Evolutionary conservation across 2,888 invertebrate species (phyloP).

Genomic region (Onchidella celtica): DNA sequence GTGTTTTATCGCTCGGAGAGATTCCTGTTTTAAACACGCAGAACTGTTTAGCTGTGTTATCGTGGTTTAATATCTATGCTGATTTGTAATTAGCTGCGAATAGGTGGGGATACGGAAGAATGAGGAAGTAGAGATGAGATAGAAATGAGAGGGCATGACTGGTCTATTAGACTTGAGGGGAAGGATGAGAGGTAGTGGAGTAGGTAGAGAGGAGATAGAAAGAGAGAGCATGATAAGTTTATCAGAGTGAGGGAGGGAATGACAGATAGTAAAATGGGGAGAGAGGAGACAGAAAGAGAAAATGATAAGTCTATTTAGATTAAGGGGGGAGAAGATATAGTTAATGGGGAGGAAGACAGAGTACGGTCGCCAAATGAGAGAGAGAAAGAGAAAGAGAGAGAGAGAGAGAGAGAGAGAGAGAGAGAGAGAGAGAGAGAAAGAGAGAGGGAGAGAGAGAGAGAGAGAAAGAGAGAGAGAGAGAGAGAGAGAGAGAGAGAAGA

Average conservation of each 20-base stretch:
- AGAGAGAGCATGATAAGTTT: too few relatives aligned
- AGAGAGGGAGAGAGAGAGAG: not conserved
- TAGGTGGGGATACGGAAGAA: too few relatives aligned
- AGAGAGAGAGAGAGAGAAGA: slow-evolving; percentile 8
- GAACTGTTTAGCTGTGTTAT: too few relatives aligned
- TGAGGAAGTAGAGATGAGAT: too few relatives aligned
- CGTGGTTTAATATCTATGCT: too few relatives aligned
- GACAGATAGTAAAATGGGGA: not conserved
- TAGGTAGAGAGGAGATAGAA: not conserved
- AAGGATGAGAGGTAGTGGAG: not conserved
- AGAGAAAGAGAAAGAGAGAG: not conserved
- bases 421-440: not conserved
- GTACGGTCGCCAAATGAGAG: too few relatives aligned
- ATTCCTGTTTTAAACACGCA: too few relatives aligned
- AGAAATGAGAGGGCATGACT: too few relatives aligned
- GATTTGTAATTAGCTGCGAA: too few relatives aligned
- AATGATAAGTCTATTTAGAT: too few relatives aligned
- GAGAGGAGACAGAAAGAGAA: not conserved
- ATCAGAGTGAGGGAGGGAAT: not conserved
- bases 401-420: not conserved
- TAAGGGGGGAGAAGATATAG: not conserved
- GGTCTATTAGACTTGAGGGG: not conserved
- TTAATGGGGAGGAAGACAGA: not conserved
- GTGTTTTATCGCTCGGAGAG: too few relatives aligned
- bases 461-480: not conserved